Evolutionary conservation across 2,888 invertebrate genomes (phyloP), one percentile per base, ranked within the genome.

Genomic region (Volucella bombylans): DNA sequence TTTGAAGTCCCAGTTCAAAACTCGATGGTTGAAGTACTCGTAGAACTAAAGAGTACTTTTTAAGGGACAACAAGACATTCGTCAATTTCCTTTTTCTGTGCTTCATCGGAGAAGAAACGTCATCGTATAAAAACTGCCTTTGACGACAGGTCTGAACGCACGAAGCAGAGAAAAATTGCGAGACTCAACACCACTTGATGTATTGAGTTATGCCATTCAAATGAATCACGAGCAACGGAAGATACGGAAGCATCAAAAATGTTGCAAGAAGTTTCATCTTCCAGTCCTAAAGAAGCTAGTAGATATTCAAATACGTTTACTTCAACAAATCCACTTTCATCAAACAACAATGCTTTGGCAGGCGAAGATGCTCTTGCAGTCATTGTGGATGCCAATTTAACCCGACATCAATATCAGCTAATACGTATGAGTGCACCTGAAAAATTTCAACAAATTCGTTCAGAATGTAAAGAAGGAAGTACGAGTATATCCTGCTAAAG

Each of bases 321-420:
- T 1, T 47, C 14, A 12, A 14, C 47, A 12, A 47, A 47, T 12
- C 47, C 18, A 23, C 18, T 23, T 23, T 23, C 18, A 47, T 47
- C 47, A 47, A 47, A 47, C 11, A 47, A 12, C 0, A 47, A 9
- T 9, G 14, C 47, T 47, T 47, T 47, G 47, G 14, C n/a, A 14
- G 14, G 10, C 14, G 14, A 47, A 14, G 47, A 47, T 47, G 2
- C 47, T n/a, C 14, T 47, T 47, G 47, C 12, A 47, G 47, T 47
- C 47, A 47, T 12, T 47, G 47, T 47, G 14, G n/a, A 12, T 47
- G 47, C 14, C 47, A 47, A 47, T 47, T 47, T 47, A 47, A n/a
- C 47, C 14, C n/a, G 47, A 49, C 18, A 23, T 23, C 18, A 23
- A 23, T 23, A 23, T 23, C 18, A 23, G 18, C 18, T 23, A 23